phyloP scores from a whole-genome alignment of 2,113 vertebrate species.

The Candoia aspera region DNA sequence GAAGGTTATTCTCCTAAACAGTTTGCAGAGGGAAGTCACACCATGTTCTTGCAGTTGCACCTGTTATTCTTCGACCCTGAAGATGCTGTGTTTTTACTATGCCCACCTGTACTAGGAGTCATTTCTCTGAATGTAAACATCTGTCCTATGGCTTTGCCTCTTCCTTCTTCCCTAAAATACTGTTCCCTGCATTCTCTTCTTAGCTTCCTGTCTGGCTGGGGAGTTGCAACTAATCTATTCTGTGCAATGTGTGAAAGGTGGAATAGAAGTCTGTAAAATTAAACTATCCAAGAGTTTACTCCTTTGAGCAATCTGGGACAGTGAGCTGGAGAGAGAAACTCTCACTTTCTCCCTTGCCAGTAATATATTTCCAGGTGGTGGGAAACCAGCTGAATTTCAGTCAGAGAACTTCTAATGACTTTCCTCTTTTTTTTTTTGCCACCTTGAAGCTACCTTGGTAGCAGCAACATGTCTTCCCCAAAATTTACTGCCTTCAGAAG shows the following conservation, averaged over 20 bases:
- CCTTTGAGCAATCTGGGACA: neutral
- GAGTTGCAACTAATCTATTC: neutral
- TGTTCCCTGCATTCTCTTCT: slow-evolving; percentile 20
- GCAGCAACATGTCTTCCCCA: neutral
- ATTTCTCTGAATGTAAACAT: slow-evolving; percentile 46
- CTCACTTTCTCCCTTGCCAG: neutral
- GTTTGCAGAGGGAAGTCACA: slow-evolving; percentile 14
- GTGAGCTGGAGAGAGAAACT: neutral
- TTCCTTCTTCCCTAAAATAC: slow-evolving; percentile 30
- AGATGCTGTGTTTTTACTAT: slow-evolving; percentile 17
- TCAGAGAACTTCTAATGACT: neutral
- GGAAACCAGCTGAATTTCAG: neutral
- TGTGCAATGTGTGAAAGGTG: neutral
- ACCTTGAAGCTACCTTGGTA: neutral
- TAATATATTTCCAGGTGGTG: neutral
- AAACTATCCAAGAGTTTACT: neutral
- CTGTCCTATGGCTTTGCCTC: slow-evolving; percentile 23
- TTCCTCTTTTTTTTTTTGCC: neutral
- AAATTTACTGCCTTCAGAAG: neutral
- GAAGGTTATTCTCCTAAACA: slow-evolving; percentile 30
- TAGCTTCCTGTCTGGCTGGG: slow-evolving; percentile 20
- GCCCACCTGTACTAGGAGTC: neutral
- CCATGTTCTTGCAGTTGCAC: neutral
- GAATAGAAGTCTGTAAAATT: neutral
- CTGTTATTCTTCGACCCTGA: neutral